These are phyloP conservation scores for Drosophila paracracens DNA, from an alignment of 2,888 invertebrate genomes.

Conservation along the genomic window DNA sequence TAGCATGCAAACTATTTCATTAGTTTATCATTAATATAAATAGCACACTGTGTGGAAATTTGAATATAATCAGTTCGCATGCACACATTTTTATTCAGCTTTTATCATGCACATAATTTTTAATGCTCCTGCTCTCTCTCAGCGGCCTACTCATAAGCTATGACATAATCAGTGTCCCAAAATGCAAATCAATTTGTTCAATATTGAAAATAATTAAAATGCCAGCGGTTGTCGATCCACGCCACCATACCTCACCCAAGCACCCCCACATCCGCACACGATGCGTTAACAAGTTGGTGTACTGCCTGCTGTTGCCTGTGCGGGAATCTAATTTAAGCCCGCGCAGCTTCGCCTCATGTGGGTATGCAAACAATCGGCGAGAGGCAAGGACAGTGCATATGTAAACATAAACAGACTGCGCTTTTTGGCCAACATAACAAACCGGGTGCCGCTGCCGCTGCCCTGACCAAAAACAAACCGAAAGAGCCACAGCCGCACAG, in stretches of 20 bases:
- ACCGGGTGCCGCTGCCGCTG: constrained; percentile 10
- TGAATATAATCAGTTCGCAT: constrained; percentile 71
- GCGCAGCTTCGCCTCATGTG: constrained; percentile 38
- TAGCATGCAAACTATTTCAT: constrained; percentile 73
- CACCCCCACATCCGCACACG: constrained; percentile 6
- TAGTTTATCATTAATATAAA: constrained; percentile 76
- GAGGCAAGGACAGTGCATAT: constrained; percentile 15
- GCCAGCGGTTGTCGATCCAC: constrained; percentile 57
- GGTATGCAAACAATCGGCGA: constrained; percentile 63
- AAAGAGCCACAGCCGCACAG: constrained; percentile 52
- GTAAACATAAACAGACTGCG: constrained; percentile 69
- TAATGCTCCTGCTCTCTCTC: constrained; percentile 1
- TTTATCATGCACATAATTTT: constrained; percentile 73
- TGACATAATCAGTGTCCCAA: constrained; percentile 76
- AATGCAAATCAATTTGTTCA: constrained; percentile 82
- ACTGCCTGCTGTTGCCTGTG: constrained; percentile 32
- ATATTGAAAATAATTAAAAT: constrained; percentile 82
- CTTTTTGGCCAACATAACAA: constrained; percentile 59
- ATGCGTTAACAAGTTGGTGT: constrained; percentile 61
- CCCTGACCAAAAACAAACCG: constrained; percentile 53
- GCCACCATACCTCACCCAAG: background rate
- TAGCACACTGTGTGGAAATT: constrained; percentile 62
- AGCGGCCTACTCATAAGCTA: constrained; percentile 42
- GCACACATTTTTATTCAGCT: constrained; percentile 68
- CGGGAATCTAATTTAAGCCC: constrained; percentile 69